These are phyloP conservation scores for Spinus olivaceus DNA, from an alignment of 2,797 vertebrate species.

Conservation along the genomic window DNA sequence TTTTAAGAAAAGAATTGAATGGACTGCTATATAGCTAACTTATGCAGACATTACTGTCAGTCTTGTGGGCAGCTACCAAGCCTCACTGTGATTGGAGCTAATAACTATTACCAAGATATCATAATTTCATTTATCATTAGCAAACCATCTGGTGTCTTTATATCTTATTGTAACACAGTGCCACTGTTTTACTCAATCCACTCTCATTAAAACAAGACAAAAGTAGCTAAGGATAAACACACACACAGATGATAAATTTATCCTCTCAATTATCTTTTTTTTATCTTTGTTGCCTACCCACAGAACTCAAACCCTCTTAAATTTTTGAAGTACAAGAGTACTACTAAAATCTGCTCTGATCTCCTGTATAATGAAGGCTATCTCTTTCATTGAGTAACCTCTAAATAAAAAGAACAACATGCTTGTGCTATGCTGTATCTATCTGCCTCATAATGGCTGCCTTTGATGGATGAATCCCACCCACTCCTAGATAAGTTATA, in stretches of 20 bases:
- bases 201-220: slow-evolving; percentile 2
- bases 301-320: background rate
- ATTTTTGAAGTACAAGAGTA: background rate
- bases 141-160: slow-evolving; percentile 41
- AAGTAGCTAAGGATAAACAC: background rate
- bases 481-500: background rate
- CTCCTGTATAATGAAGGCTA: background rate
- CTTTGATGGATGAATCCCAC: background rate
- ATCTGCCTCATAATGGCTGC: background rate
- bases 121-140: slow-evolving; percentile 44
- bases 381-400: background rate
- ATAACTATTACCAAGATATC: slow-evolving; percentile 24
- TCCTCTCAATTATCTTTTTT: background rate
- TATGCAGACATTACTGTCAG: slow-evolving; percentile 5
- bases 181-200: background rate
- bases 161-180: background rate
- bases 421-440: background rate
- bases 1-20: background rate
- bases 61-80: background rate
- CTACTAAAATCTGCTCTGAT: background rate
- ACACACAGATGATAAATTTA: background rate
- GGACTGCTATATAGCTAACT: background rate
- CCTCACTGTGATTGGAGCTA: background rate
- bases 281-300: background rate
- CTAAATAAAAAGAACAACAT: background rate